These are phyloP conservation scores for Emydocephalus ijimae DNA, from an alignment of 2,113 vertebrate genomes.

Conservation along the genomic window DNA sequence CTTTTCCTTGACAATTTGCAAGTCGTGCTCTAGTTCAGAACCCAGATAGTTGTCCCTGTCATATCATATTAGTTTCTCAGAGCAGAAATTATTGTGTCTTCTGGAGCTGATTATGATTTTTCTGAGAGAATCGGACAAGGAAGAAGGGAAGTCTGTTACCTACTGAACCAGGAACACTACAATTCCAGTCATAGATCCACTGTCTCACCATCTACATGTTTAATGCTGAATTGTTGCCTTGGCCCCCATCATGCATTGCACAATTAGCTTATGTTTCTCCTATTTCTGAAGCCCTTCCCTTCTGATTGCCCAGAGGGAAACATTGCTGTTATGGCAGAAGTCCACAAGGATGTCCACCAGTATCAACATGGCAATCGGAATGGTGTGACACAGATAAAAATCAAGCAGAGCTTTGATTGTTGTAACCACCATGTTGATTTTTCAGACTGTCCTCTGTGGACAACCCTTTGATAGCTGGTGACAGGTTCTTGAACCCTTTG, in stretches of 20 bases:
- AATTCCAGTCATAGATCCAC: neutral
- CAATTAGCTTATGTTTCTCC: neutral
- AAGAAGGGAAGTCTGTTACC: neutral
- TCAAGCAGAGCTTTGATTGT: neutral
- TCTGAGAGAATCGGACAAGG: constrained; percentile 37
- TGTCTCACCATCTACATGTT: neutral
- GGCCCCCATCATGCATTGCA: neutral
- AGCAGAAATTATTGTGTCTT: neutral
- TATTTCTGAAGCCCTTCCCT: neutral
- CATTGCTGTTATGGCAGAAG: neutral
- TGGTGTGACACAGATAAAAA: neutral
- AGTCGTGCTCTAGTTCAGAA: neutral
- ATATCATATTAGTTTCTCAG: neutral
- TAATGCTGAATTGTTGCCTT: neutral
- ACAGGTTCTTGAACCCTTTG: no score
- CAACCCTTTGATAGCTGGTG: neutral
- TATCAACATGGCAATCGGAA: neutral
- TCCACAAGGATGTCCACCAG: neutral
- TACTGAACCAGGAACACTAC: neutral
- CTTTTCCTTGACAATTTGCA: neutral
- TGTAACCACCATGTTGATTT: neutral
- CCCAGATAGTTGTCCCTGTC: neutral
- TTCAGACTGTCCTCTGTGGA: neutral
- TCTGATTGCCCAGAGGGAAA: neutral
- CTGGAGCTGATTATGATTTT: constrained; percentile 51